Evolutionary conservation across 1,140 invertebrate species (phyloP), one percentile per base, ranked within the genome.

Genomic region (Potamilus streckersoni): DNA sequence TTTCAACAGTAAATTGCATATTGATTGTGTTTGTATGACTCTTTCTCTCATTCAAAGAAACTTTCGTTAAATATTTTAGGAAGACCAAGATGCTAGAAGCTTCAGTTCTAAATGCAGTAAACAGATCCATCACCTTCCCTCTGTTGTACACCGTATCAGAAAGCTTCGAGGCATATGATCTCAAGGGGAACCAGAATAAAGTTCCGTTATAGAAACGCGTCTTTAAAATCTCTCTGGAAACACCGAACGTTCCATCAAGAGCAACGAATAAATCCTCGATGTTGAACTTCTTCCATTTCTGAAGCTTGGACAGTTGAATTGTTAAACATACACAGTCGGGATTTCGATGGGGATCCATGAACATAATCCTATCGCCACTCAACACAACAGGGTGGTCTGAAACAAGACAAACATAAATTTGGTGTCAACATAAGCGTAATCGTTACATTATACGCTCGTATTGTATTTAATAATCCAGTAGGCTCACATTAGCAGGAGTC

Each of bases 121-220:
- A 84, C 0, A 86, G 66, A 63, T 79, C 62, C 57, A 63, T 49
- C 16, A 86, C 72, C 62, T 82, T 82, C 17, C 77, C 61, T 65
- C 73, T 65, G 19, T 74, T 58, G 71, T 84, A 84, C 55, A 81
- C 13, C 0, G 66, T 81, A 55, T 73, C 71, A 16, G 81, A 82
- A 16, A 84, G 65, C 27, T 66, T 49, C 12, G 75, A 79, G 23
- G 16, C 4, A 38, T 68, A 62, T 20, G 79, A 83, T 65, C 86
- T 79, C 17, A 88, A 76, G 19, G 87, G 86, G 67, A 88, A 83
- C 60, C 87, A 68, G 38, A 88, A 86, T 59, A 88, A 71, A 31
- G 87, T 88, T 11, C 84, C 86, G 27, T 78, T 65, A 74, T 76
- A 78, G 27, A 58, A 15, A 2, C 66, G 82, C 17, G 61, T 23